Conservation (phyloP, 2,888 invertebrate genomes). For the Tethea ocularis region DNA sequence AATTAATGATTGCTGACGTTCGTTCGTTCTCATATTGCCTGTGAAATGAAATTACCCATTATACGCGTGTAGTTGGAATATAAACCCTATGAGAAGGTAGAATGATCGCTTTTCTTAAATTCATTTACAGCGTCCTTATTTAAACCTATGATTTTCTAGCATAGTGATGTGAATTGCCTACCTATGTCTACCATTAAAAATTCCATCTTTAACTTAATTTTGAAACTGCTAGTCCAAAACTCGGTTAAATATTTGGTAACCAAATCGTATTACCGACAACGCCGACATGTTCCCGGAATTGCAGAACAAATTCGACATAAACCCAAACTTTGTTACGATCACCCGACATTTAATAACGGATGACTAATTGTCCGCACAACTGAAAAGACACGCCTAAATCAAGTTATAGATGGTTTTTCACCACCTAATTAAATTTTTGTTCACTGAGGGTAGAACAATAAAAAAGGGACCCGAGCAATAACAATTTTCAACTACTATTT, state of each 20-base stretch:
- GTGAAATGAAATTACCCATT: neutral
- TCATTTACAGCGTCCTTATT: neutral
- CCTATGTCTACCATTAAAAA: neutral
- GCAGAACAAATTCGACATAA: neutral
- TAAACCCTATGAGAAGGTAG: too few species aligned
- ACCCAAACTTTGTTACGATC: neutral
- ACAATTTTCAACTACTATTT: too few species aligned
- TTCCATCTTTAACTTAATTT: neutral
- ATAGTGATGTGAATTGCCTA: too few species aligned
- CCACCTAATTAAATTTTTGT: neutral
- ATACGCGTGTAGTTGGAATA: too few species aligned
- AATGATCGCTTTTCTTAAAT: too few species aligned
- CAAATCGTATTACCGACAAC: neutral
- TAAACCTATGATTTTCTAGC: too few species aligned
- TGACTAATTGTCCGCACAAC: neutral
- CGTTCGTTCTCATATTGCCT: neutral
- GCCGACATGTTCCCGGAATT: neutral
- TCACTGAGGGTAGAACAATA: neutral
- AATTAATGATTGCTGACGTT: constrained; percentile 1
- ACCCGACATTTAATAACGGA: constrained; percentile 3
- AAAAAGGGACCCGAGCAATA: neutral
- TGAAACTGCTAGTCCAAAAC: neutral
- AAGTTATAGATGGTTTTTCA: constrained; percentile 4
- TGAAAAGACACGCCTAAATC: constrained; percentile 3
- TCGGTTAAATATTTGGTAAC: neutral